phyloP scores from a whole-genome alignment of 2,888 invertebrate genomes.

The Sphecodes monilicornis region DNA sequence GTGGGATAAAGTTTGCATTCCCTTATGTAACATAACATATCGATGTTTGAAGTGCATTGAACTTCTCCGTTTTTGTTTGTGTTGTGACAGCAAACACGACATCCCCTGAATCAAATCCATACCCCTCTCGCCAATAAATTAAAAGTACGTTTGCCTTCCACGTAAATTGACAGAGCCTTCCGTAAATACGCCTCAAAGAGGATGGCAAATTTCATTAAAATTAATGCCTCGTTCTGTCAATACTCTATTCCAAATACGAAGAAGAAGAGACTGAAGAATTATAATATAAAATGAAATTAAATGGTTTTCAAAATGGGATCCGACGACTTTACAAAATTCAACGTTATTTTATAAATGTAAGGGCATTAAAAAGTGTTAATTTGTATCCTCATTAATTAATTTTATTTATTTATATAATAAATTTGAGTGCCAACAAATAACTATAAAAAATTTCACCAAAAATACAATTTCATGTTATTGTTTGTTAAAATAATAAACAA shows the following conservation, averaged over 20 bases:
- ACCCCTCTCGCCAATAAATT: conserved; percentile 25
- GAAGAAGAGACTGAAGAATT: background rate
- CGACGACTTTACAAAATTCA: background rate
- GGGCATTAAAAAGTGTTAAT: no score
- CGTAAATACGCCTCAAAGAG: background rate
- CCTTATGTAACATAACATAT: conserved; percentile 14
- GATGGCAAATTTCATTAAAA: background rate
- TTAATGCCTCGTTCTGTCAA: background rate
- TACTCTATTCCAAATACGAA: background rate
- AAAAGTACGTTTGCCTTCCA: conserved; percentile 25
- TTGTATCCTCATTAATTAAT: no score
- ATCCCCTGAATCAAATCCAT: conserved; percentile 25
- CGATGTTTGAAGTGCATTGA: conserved; percentile 34
- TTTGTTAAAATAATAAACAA: no score
- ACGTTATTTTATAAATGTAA: background rate
- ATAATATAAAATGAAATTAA: background rate
- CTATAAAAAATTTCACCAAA: no score
- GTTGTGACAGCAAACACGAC: conserved; percentile 10
- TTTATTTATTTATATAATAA: no score
- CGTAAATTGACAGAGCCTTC: conserved; percentile 9
- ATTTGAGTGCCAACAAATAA: no score
- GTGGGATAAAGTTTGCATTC: conserved; percentile 29
- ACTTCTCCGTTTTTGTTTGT: conserved; percentile 24
- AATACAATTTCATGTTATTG: no score
- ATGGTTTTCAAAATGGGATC: background rate